Conservation (phyloP, 2,888 invertebrate genomes). For the Caenorhabditis virilis region DNA sequence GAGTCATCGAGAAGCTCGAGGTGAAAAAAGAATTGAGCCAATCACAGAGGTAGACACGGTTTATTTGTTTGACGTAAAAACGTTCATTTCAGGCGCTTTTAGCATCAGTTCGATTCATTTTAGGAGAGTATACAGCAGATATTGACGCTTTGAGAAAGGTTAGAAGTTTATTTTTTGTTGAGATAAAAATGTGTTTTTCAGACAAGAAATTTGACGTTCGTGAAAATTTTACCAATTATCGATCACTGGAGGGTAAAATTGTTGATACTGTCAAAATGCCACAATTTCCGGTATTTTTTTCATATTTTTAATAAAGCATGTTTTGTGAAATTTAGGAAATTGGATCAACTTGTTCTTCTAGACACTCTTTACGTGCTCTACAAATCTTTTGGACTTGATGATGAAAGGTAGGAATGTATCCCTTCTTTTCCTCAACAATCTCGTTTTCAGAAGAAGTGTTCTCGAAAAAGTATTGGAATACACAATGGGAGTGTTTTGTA, state of each 20-base stretch:
- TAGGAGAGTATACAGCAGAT: conserved; percentile 24
- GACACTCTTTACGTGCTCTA: conserved; percentile 16
- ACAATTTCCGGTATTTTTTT: conserved; percentile 5
- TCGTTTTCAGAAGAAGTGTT: conserved; percentile 1
- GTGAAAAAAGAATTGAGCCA: background rate
- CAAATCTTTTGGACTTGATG: conserved; percentile 4
- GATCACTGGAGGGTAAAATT: conserved; percentile 14
- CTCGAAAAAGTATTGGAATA: conserved; percentile 20
- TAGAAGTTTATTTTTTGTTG: background rate
- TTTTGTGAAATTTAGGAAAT: conserved; percentile 8
- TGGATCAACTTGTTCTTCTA: conserved; percentile 16
- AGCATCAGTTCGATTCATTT: conserved; percentile 16
- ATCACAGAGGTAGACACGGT: background rate
- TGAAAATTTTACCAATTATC: conserved; percentile 16
- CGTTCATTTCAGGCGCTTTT: conserved; percentile 6
- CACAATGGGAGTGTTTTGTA: conserved; percentile 29
- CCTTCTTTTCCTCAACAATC: background rate
- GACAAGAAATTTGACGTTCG: conserved; percentile 9
- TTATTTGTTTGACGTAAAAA: background rate
- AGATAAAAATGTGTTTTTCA: conserved; percentile 1
- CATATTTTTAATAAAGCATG: background rate
- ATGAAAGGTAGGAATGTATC: background rate
- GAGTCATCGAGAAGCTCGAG: conserved; percentile 9
- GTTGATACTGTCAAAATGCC: conserved; percentile 12
- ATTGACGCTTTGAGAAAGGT: conserved; percentile 20